phyloP scores from a whole-genome alignment of 2,113 vertebrate genomes.

The Cinclus cinclus region DNA sequence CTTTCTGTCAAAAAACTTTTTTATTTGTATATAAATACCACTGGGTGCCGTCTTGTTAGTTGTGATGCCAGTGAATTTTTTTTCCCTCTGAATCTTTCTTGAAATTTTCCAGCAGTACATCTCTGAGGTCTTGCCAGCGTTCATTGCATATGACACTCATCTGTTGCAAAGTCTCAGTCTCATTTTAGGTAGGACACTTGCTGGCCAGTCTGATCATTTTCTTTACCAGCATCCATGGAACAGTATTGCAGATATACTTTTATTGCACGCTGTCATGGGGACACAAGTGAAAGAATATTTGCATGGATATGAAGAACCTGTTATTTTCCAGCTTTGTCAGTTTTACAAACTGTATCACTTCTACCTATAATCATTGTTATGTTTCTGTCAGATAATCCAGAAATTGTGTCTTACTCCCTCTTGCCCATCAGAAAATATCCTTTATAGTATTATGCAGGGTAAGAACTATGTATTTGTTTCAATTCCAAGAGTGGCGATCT shows the following conservation, averaged over 20 bases:
- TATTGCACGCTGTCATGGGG: background rate
- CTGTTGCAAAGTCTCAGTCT: background rate
- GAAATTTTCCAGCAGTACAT: background rate
- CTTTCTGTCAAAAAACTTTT: background rate
- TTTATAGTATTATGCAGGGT: background rate
- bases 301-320: background rate
- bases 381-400: background rate
- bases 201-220: background rate
- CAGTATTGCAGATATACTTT: background rate
- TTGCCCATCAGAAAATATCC: background rate
- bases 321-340: background rate
- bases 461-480: slow-evolving; percentile 1
- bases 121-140: background rate
- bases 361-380: background rate
- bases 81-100: background rate
- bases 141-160: background rate
- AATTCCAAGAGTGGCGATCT: background rate
- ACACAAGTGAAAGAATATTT: background rate
- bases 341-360: background rate
- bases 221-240: background rate
- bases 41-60: background rate
- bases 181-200: background rate
- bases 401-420: background rate
- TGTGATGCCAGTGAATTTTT: background rate
- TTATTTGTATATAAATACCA: background rate